phyloP scores from a whole-genome alignment of 2,888 invertebrate genomes.

The Diogma glabrata region DNA sequence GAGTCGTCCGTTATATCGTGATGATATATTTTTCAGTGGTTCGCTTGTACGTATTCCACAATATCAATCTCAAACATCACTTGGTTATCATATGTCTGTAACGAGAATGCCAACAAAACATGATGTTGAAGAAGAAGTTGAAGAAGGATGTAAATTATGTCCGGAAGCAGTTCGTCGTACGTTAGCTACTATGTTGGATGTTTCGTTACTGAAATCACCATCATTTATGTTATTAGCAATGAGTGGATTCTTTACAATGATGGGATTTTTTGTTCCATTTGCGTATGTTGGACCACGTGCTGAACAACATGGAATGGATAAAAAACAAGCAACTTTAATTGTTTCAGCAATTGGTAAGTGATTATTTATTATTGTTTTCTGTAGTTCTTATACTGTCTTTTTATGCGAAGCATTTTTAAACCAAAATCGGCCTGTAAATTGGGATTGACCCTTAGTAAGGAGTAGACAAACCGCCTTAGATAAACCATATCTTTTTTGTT shows the following conservation, averaged over 20 bases:
- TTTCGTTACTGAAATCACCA: slow-evolving; percentile 70
- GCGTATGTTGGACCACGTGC: slow-evolving; percentile 63
- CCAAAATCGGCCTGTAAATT: no score
- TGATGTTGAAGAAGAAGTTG: slow-evolving; percentile 58
- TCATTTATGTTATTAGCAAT: slow-evolving; percentile 79
- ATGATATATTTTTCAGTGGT: slow-evolving; percentile 86
- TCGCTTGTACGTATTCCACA: slow-evolving; percentile 77
- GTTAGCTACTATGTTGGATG: slow-evolving; percentile 75
- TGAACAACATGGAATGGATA: slow-evolving; percentile 39
- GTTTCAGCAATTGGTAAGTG: slow-evolving; percentile 81
- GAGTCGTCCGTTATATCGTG: slow-evolving; percentile 72
- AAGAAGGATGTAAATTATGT: slow-evolving; percentile 55
- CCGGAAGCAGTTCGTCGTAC: slow-evolving; percentile 68
- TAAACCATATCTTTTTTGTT: no score
- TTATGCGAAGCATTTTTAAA: no score
- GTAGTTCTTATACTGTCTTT: no score
- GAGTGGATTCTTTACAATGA: slow-evolving; percentile 88
- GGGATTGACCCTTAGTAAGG: no score
- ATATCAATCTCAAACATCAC: slow-evolving; percentile 66
- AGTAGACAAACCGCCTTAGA: no score
- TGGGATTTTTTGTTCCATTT: slow-evolving; percentile 93
- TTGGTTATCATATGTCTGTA: slow-evolving; percentile 74
- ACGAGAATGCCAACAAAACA: slow-evolving; percentile 66
- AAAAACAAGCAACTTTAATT: slow-evolving; percentile 49
- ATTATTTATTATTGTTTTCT: no score